Percentiles rank a stretch among this genome's conserved stretches.
These are phyloP conservation scores for Passer domesticus DNA, from an alignment of 2,113 vertebrate genomes.

Conservation along the genomic window DNA sequence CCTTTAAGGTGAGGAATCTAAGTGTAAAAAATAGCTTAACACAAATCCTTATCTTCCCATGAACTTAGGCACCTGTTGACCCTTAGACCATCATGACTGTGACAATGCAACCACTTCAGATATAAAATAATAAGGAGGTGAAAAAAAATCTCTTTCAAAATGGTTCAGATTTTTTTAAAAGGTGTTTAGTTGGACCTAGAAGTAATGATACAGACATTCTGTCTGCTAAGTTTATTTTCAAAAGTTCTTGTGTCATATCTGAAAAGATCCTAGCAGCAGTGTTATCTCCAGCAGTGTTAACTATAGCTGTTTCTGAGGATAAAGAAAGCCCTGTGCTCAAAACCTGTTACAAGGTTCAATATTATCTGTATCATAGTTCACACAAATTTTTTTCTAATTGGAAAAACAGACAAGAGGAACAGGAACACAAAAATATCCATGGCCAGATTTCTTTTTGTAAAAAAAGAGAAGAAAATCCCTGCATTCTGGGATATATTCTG, in stretches of 20 bases:
- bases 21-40: neutral
- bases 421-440: neutral
- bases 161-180: neutral
- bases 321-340: neutral
- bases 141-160: neutral
- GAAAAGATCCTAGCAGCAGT: neutral
- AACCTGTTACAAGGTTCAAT: neutral
- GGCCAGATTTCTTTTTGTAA: neutral
- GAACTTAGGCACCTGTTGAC: neutral
- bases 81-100: neutral
- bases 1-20: neutral
- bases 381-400: neutral
- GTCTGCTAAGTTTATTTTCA: neutral
- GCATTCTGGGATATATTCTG: constrained; percentile 11
- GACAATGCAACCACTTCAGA: neutral
- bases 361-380: neutral
- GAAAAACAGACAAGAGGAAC: neutral
- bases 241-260: neutral
- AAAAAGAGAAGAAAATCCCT: neutral
- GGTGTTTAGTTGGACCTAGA: neutral
- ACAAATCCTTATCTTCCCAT: rapidly evolving
- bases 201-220: neutral
- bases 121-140: neutral
- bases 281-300: neutral
- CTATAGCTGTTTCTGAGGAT: neutral